Conservation (phyloP, 2,113 vertebrate genomes). For the Limanda limanda region DNA sequence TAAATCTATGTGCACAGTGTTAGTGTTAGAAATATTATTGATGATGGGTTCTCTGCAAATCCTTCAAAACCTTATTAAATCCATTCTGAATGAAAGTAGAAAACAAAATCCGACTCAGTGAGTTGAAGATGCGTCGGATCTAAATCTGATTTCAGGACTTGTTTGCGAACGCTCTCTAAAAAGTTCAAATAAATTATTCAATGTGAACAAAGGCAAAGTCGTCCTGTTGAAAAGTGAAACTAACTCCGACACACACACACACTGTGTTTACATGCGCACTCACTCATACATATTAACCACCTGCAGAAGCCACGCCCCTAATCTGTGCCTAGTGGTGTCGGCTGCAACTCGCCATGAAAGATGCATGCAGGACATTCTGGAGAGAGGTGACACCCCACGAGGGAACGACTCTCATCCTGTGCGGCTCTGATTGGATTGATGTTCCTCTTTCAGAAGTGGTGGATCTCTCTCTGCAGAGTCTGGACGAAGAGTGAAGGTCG, state of each 20-base stretch:
- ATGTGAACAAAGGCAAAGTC: neutral
- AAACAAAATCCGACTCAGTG: no score
- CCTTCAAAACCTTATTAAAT: no score
- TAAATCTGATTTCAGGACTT: neutral
- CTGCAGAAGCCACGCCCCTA: slow-evolving; percentile 22
- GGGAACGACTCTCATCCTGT: neutral
- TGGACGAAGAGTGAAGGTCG: slow-evolving; percentile 35
- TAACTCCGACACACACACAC: slow-evolving; percentile 1
- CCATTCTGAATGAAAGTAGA: no score
- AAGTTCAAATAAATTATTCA: no score
- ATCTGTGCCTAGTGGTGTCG: slow-evolving; percentile 27
- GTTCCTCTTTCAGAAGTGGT: neutral
- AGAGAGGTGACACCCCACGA: neutral
- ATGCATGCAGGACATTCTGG: slow-evolving; percentile 40
- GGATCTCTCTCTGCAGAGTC: slow-evolving; percentile 17
- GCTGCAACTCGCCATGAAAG: slow-evolving; percentile 33
- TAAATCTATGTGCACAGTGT: no score
- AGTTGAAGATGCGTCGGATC: neutral
- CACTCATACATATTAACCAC: slow-evolving; percentile 55
- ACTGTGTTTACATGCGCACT: neutral
- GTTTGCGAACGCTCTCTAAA: no score
- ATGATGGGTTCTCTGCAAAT: no score
- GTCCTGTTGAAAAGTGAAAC: neutral
- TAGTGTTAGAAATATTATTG: no score
- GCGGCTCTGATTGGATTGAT: neutral